phyloP scores from a whole-genome alignment of 2,113 vertebrate genomes.

The Pituophis catenifer region DNA sequence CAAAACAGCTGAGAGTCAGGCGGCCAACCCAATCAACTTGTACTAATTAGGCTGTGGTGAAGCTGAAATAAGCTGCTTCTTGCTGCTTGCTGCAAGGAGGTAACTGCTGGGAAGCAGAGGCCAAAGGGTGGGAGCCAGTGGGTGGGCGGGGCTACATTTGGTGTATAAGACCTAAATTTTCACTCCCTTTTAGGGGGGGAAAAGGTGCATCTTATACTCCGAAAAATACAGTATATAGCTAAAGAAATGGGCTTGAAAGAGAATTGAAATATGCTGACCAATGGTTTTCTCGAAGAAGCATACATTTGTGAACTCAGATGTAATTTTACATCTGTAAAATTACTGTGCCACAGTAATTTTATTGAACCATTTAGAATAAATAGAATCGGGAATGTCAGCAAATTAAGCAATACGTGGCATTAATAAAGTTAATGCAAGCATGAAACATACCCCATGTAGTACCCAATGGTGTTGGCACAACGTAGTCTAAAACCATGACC shows the following conservation, averaged over 20 bases:
- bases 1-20: too few species aligned
- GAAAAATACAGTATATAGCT: not conserved
- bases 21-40: too few species aligned
- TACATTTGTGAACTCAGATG: not conserved
- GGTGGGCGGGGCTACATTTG: too few species aligned
- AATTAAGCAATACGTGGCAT: not conserved
- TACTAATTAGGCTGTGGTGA: too few species aligned
- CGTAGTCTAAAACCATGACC: slow-evolving; percentile 92
- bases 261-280: not conserved
- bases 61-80: too few species aligned
- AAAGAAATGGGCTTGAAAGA: not conserved
- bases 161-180: too few species aligned
- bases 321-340: too few species aligned
- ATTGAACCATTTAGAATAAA: not conserved
- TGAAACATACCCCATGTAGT: slow-evolving; percentile 85
- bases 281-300: not conserved
- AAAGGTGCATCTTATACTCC: too few species aligned
- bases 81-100: too few species aligned
- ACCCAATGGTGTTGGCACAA: slow-evolving; percentile 89
- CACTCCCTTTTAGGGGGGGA: too few species aligned
- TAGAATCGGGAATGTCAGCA: not conserved
- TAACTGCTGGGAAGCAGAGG: too few species aligned
- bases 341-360: not conserved
- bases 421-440: not conserved
- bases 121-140: too few species aligned